Conservation (phyloP, 2,113 vertebrate species). For the Lepisosteus osseus region DNA sequence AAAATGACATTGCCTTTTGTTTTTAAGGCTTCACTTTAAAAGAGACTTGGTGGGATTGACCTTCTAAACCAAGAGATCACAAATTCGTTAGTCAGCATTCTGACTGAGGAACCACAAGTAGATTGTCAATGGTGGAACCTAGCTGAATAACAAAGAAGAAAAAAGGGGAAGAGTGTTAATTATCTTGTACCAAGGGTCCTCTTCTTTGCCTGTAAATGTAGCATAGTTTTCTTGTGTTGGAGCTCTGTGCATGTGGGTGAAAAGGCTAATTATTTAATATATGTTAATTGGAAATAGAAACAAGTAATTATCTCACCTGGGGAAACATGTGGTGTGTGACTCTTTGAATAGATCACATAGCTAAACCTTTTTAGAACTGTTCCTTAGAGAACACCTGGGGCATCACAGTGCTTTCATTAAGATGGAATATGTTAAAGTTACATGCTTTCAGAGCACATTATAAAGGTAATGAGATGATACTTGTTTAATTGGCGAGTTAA, state of each 20-base stretch:
- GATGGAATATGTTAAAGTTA: conserved; percentile 26
- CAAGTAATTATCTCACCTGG: conserved; percentile 26
- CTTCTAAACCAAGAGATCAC: too few relatives aligned
- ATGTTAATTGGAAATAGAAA: conserved; percentile 23
- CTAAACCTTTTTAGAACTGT: conserved; percentile 14
- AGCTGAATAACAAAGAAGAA: too few relatives aligned
- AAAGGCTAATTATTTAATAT: conserved; percentile 19
- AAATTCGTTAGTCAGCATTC: too few relatives aligned
- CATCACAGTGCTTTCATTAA: conserved; percentile 22
- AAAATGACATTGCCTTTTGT: too few relatives aligned
- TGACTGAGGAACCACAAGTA: too few relatives aligned
- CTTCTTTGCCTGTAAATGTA: not conserved
- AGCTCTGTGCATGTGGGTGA: conserved; percentile 15
- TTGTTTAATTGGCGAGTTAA: conserved; percentile 31
- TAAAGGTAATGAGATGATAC: conserved; percentile 30
- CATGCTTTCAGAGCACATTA: conserved; percentile 31
- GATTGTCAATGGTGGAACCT: too few relatives aligned
- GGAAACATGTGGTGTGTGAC: conserved; percentile 26
- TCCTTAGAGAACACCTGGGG: conserved; percentile 18
- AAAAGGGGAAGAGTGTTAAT: not conserved
- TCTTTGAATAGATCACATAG: conserved; percentile 12
- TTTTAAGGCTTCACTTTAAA: too few relatives aligned
- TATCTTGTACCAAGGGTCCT: not conserved
- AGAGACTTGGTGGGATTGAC: too few relatives aligned
- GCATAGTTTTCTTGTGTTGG: not conserved